Base-by-base conservation (phyloP, 1,140 invertebrate genomes). In the Oryctes rhinoceros region DNA sequence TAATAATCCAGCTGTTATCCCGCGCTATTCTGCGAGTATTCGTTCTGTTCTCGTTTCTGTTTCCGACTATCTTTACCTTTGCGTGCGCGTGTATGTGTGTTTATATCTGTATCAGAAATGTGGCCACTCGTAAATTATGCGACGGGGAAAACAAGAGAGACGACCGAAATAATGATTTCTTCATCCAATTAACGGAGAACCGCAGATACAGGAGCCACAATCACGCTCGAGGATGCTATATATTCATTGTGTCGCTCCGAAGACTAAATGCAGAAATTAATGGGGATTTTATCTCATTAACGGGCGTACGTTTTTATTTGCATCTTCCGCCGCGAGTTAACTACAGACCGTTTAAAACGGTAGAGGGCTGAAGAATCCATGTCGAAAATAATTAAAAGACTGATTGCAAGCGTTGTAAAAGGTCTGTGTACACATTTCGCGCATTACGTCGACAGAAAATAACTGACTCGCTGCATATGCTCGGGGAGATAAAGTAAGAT, bases 281-380 rank as follows among this genome's bases (percentile, higher is more conserved):
- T 84, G 83, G 83, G 82, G 81, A 83, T 84, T 82, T 84, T 84
- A 84, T 84, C 83, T 84, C 83, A 84, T 84, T 84, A 84, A 84
- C 81, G 80, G 81, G 35, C 62, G 78, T 80, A 65, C 80, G 82
- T 78, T 84, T 84, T 84, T 83, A 83, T 84, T 84, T 83, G 82
- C 78, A 80, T 83, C 62, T 78, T 78, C 75, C 76, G 53, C 79
- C 18, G 47, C 67, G 30, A 74, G 47, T 49, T 76, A 76, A 76
- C 37, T 44, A 76, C 37, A 76, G 65, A 24, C 65, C 65, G 65
- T 76, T 76, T 47, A 76, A 47, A 76, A 76, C 37, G 13, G 75
- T 76, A 76, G 35, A 76, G 47, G 39, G 44, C 37, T 48, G 44
- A 15, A 49, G 47, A 47, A 76, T 49, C 75, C 37, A 44, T 47